Base-by-base conservation (phyloP, 1,140 invertebrate genomes). In the Hormaphis cornu region DNA sequence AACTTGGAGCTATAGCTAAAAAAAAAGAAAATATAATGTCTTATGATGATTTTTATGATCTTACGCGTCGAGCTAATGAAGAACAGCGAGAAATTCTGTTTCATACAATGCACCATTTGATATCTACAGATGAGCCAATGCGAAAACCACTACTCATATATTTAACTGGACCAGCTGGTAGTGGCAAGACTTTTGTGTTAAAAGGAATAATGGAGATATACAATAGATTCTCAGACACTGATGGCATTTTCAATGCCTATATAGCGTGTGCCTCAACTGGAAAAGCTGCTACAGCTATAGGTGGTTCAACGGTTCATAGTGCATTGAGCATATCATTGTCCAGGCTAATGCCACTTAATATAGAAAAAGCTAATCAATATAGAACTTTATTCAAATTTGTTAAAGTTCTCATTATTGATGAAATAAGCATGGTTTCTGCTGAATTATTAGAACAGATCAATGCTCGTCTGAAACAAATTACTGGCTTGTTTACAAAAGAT, bases 361-460 rank as follows among this genome's bases (percentile, higher is more conserved):
- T 69, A n/a, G 72, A 73, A 35, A 46, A 73, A 3, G 69, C 69
- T n/a, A 75, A 75, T 54, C 70, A 61, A 18, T 61, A 76, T 9
- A 22, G 71, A 69, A 30, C 20, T 22, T 72, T 71, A 58, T 72
- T 75, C 12, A 70, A 48, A 33, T 40, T 76, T 58, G 48, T 75
- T 18, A 74, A 76, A 74, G 30, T 78, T 26, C 37, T 79, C 24
- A 78, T 79, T 26, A 77, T 79, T 59, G 78, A 79, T 72, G 77
- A 79, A 75, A 74, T 79, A 33, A 76, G 74, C 20, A 78, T 78
- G 77, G 74, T 78, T n/a, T 75, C 76, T 30, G 26, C 69, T 24
- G 72, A 42, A 50, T 72, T 74, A 35, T 71, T 78, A 24, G 12
- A 52, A 22, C 44, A 73, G 22, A 70, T 79, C n/a, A 72, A 77